Evolutionary conservation across 2,888 invertebrate genomes (phyloP), one percentile per base, ranked within the genome.

Genomic region (Neocrepidodera transversa): DNA sequence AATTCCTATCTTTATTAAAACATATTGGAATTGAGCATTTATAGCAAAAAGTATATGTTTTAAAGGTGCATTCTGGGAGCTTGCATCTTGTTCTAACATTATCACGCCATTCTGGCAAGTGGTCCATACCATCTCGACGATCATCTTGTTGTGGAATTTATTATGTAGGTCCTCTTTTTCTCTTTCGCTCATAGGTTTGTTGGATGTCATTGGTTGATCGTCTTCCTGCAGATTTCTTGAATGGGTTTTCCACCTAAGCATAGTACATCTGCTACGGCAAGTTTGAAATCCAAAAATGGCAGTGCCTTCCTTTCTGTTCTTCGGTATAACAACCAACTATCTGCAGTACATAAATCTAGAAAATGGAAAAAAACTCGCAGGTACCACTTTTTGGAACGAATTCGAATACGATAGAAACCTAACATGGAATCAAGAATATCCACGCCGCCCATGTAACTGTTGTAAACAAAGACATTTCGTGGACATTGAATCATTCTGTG

Each of bases 1-100:
- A 57, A 52, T 62, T 62, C 18, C 54, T 54, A 20, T 58, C 55
- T 43, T 60, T 54, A 43, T 60, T 55, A n/a, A 54, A 60, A 42
- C 53, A 58, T 30, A 58, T 42, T n/a, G 54, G 20, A 30, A 48
- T 35, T 36, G 30, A 20, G 17, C 57, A 56, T 51, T 51, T 60
- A 26, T 35, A 50, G 26, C 51, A 49, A 50, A 35, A 56, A 32
- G 17, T 43, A 16, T 49, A 60, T 35, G 52, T 42, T 43, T 58
- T 14, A 11, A 18, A 48, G 8, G n/a, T n/a, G n/a, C n/a, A n/a
- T n/a, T n/a, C n/a, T n/a, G n/a, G n/a, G n/a, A n/a, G n/a, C n/a
- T n/a, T n/a, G n/a, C n/a, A n/a, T n/a, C n/a, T n/a, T n/a, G n/a
- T n/a, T n/a, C n/a, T n/a, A n/a, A n/a, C n/a, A 36, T 35, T n/a